Evolutionary conservation across 1,140 invertebrate species (phyloP).

Genomic region (Subanguina moxae): DNA sequence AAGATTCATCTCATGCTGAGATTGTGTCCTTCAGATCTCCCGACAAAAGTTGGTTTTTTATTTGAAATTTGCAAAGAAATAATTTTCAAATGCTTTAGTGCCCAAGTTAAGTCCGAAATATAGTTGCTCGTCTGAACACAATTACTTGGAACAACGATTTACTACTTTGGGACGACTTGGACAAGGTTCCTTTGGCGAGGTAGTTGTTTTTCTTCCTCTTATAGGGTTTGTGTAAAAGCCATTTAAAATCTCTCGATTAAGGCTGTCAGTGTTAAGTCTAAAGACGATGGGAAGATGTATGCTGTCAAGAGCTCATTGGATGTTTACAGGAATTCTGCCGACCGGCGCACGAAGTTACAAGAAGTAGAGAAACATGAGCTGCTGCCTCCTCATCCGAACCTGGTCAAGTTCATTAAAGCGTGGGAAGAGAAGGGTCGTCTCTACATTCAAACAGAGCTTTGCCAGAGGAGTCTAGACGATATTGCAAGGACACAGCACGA

Average conservation of each 20-base stretch:
- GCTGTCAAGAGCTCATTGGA: slow-evolving; percentile 31
- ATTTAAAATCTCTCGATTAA: slow-evolving; percentile 13
- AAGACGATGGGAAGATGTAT: slow-evolving; percentile 33
- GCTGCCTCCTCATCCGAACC: slow-evolving; percentile 69
- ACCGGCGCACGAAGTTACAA: slow-evolving; percentile 28
- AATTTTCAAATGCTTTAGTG: slow-evolving; percentile 1
- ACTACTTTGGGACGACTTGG: slow-evolving; percentile 16
- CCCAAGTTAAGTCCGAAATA: slow-evolving; percentile 4
- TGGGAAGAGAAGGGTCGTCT: slow-evolving; percentile 73
- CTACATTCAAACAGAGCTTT: slow-evolving; percentile 73
- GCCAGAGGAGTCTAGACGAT: slow-evolving; percentile 63
- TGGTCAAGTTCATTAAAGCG: slow-evolving; percentile 69
- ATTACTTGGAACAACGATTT: slow-evolving; percentile 33
- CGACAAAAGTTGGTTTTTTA: slow-evolving; percentile 14
- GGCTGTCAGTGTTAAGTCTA: slow-evolving; percentile 33
- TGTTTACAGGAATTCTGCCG: slow-evolving; percentile 21
- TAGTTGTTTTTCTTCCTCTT: slow-evolving; percentile 20
- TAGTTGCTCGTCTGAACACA: background rate
- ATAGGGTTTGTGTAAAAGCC: slow-evolving; percentile 21
- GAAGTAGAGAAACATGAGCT: slow-evolving; percentile 50
- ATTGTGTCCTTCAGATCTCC: slow-evolving; percentile 29
- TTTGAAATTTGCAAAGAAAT: background rate
- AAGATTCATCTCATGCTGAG: slow-evolving; percentile 16
- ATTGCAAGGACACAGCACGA: slow-evolving; percentile 16
- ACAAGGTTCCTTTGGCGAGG: background rate